Evolutionary conservation across 92 coral and sea anemone genomes (phyloP).

Genomic region (Actinostola sp.): DNA sequence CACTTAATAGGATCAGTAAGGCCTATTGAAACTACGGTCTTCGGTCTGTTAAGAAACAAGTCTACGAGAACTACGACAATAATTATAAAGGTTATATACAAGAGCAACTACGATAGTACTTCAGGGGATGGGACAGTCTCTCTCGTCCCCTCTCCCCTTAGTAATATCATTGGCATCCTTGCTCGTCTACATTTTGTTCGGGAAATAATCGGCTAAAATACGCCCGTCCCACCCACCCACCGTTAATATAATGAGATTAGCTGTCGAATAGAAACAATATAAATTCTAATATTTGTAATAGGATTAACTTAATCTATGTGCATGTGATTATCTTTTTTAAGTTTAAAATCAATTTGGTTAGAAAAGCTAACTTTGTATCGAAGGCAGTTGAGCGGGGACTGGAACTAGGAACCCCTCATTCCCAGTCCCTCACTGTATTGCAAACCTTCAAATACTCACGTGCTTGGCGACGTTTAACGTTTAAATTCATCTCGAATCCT

Average conservation of each 20-base stretch:
- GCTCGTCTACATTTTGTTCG: not conserved
- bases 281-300: slow-evolving; percentile 6
- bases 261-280: slow-evolving; percentile 33
- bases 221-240: not conserved
- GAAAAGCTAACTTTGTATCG: slow-evolving; percentile 16
- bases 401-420: not conserved
- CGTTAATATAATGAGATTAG: slow-evolving; percentile 11
- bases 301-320: slow-evolving; percentile 44
- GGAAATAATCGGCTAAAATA: slow-evolving; percentile 11
- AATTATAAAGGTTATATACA: not conserved
- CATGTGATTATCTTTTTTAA: slow-evolving; percentile 17
- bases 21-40: slow-evolving; percentile 11
- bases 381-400: not conserved
- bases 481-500: slow-evolving; percentile 6
- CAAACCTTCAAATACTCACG: not conserved
- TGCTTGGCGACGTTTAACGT: slow-evolving; percentile 14
- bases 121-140: not conserved
- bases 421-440: not conserved
- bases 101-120: not conserved
- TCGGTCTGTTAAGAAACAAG: slow-evolving; percentile 6
- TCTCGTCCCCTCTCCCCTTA: not conserved
- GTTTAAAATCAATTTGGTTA: slow-evolving; percentile 20
- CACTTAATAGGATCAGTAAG: slow-evolving; percentile 29
- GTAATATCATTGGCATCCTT: too few species aligned
- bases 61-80: not conserved